Conservation (phyloP, 37 sponge, comb jelly and placozoan species). For the Crambe crambe region DNA sequence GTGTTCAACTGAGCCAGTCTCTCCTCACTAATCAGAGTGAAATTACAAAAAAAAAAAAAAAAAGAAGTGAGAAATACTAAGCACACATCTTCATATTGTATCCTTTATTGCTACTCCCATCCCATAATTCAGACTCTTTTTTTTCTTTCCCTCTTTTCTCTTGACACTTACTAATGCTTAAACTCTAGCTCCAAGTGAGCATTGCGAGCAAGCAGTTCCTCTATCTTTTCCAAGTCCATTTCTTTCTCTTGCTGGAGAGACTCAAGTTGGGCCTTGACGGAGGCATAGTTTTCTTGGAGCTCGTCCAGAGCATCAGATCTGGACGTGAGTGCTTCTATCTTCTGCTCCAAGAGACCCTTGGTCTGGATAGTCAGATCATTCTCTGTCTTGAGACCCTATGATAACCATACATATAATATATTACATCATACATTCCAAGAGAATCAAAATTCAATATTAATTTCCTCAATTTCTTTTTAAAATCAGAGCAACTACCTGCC, state of each 20-base stretch:
- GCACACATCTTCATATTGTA: no score
- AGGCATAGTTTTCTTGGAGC: constrained; percentile 58
- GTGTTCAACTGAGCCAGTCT: constrained; percentile 23
- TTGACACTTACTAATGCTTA: constrained; percentile 68
- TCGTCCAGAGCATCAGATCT: constrained; percentile 61
- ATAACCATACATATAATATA: background rate
- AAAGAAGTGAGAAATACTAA: background rate
- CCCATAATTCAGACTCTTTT: no score
- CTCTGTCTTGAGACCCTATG: constrained; percentile 67
- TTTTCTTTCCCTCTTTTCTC: no score
- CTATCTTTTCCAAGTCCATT: constrained; percentile 71
- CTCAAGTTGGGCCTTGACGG: constrained; percentile 70
- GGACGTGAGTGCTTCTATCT: constrained; percentile 54
- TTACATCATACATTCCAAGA: constrained; percentile 4
- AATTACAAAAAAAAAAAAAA: background rate
- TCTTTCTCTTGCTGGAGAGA: constrained; percentile 78
- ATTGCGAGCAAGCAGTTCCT: constrained; percentile 69
- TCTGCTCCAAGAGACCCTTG: constrained; percentile 86
- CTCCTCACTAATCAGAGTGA: constrained; percentile 45
- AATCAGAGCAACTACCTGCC: background rate
- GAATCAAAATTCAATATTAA: background rate
- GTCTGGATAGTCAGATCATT: constrained; percentile 87
- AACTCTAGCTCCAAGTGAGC: constrained; percentile 74
- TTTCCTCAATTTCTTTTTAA: background rate
- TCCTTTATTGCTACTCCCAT: no score